These are phyloP conservation scores for Chaetura pelagica DNA, from an alignment of 2,113 vertebrate genomes.

Conservation along the genomic window DNA sequence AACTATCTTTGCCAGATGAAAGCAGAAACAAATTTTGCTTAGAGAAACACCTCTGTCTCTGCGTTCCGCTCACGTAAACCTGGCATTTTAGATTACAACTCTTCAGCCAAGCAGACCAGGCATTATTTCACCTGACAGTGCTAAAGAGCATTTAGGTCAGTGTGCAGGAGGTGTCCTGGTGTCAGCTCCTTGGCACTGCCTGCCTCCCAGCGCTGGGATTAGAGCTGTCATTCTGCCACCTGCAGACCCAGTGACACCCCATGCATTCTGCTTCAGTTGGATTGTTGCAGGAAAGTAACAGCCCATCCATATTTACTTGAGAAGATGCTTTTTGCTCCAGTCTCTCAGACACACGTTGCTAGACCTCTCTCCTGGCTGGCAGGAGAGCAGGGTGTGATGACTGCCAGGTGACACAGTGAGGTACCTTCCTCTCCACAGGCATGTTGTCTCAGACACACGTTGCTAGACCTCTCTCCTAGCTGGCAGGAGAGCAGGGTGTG, in stretches of 20 bases:
- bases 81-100: not conserved
- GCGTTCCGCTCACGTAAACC: not conserved
- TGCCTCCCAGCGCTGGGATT: not conserved
- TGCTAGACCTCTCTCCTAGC: not conserved
- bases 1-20: not conserved
- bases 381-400: fast-evolving
- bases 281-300: not conserved
- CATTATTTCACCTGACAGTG: constrained; percentile 8
- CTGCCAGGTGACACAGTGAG: not conserved
- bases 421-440: not conserved
- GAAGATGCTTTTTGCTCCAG: not conserved
- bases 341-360: not conserved
- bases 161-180: not conserved
- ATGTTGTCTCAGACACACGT: not conserved
- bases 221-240: not conserved
- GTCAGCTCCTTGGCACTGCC: not conserved
- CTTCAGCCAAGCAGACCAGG: not conserved
- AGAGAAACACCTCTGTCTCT: not conserved
- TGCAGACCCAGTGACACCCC: not conserved
- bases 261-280: not conserved
- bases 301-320: not conserved
- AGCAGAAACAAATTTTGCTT: not conserved
- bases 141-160: constrained; percentile 31
- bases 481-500: not conserved
- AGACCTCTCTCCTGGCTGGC: not conserved